Conservation (phyloP, 2,888 invertebrate species). For the Drosophila anomelani region DNA sequence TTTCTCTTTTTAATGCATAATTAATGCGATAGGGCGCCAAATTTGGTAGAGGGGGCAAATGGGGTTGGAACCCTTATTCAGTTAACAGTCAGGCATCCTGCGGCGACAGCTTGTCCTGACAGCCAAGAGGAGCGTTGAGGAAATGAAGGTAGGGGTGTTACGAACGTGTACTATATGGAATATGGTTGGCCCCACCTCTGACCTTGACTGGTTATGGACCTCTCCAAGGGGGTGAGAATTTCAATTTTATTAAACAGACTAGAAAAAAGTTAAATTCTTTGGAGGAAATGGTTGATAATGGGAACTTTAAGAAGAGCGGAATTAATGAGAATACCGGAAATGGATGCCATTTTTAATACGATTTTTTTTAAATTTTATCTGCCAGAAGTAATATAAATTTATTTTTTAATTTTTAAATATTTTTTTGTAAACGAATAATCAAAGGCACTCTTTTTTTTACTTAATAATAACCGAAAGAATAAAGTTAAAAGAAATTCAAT, state of each 20-base stretch:
- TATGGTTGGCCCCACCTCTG: constrained; percentile 16
- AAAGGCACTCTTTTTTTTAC: too few relatives aligned
- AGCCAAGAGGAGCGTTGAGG: neutral
- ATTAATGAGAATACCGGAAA: neutral
- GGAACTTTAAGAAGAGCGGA: neutral
- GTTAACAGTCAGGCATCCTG: constrained; percentile 17
- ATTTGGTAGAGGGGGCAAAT: neutral
- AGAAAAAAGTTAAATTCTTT: neutral
- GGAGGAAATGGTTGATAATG: too few relatives aligned
- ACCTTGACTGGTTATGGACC: constrained; percentile 27
- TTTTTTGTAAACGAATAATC: neutral
- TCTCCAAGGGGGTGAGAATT: neutral
- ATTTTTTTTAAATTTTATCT: neutral
- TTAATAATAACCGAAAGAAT: neutral
- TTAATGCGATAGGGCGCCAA: constrained; percentile 53
- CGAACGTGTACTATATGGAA: constrained; percentile 6
- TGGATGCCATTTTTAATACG: neutral
- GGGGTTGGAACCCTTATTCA: constrained; percentile 10
- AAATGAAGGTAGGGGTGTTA: neutral
- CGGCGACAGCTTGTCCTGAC: constrained; percentile 27
- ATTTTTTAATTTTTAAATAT: neutral
- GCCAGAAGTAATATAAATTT: neutral
- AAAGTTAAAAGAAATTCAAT: neutral
- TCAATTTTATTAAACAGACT: neutral
- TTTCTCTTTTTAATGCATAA: constrained; percentile 54